phyloP scores from a whole-genome alignment of 2,888 invertebrate genomes.

The Epistrophe grossulariae region DNA sequence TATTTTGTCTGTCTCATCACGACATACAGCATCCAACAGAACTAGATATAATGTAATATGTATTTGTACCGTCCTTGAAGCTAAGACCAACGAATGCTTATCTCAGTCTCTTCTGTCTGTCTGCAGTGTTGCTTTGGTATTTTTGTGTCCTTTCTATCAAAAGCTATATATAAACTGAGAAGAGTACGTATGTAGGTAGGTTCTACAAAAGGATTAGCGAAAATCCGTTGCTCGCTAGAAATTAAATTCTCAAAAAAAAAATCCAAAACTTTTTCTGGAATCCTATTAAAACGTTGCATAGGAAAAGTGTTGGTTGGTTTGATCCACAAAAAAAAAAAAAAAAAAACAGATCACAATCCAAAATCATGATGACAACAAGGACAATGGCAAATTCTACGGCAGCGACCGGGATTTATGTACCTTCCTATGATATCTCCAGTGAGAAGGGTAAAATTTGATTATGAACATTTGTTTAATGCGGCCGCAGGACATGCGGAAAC shows the following conservation, averaged over 20 bases:
- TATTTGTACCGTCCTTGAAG: conserved; percentile 42
- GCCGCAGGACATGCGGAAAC: conserved; percentile 66
- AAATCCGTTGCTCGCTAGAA: conserved; percentile 57
- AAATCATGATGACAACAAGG: conserved; percentile 36
- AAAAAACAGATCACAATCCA: conserved; percentile 6
- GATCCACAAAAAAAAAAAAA: background rate
- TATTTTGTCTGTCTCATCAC: conserved; percentile 1
- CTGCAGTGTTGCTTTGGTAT: conserved; percentile 48
- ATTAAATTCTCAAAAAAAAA: conserved; percentile 24
- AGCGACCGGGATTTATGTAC: conserved; percentile 10
- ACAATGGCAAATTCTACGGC: background rate
- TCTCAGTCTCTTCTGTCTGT: conserved; percentile 54
- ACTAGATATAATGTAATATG: too few relatives aligned
- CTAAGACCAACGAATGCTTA: conserved; percentile 53
- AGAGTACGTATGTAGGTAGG: conserved; percentile 1
- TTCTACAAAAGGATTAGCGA: conserved; percentile 69
- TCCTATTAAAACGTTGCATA: conserved; percentile 66
- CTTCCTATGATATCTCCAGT: too few relatives aligned
- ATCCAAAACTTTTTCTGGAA: conserved; percentile 49
- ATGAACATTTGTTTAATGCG: conserved; percentile 69
- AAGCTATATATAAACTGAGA: conserved; percentile 27
- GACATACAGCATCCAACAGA: background rate
- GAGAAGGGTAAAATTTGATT: conserved; percentile 63
- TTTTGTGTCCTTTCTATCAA: conserved; percentile 51
- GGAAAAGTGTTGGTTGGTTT: background rate